Percentiles rank a stretch among this genome's conserved stretches.
These are phyloP conservation scores for Trochalopteron elliotii DNA, from an alignment of 2,113 vertebrate species.

Conservation along the genomic window DNA sequence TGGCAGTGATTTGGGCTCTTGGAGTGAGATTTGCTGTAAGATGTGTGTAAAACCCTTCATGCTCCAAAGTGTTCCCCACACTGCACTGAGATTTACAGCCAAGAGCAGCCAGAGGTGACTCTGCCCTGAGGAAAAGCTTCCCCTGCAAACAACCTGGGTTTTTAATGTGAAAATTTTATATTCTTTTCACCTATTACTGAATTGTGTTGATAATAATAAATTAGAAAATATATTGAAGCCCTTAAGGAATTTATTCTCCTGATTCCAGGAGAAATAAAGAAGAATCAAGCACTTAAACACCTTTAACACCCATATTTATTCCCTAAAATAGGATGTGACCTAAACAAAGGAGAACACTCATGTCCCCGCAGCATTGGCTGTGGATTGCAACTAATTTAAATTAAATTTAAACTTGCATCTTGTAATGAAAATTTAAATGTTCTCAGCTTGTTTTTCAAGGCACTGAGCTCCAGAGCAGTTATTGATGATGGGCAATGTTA, in stretches of 20 bases:
- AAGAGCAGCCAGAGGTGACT: background rate
- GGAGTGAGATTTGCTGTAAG: background rate
- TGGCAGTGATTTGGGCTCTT: background rate
- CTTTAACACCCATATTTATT: background rate
- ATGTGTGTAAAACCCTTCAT: background rate
- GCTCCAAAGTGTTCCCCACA: background rate
- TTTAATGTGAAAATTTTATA: background rate
- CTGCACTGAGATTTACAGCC: background rate
- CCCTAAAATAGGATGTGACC: background rate
- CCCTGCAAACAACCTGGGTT: background rate
- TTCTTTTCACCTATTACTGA: background rate
- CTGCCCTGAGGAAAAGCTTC: background rate
- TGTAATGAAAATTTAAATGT: background rate
- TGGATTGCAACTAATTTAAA: background rate
- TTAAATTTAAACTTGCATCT: background rate
- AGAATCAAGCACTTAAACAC: background rate
- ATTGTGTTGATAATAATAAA: background rate
- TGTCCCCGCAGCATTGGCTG: background rate
- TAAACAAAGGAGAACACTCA: background rate
- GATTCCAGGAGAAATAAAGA: background rate
- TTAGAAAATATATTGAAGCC: background rate
- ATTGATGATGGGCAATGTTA: background rate
- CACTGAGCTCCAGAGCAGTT: background rate
- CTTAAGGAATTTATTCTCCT: background rate
- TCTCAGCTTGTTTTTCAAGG: background rate